Conservation (phyloP, 2,888 invertebrate species). For the Hedya salicella region DNA sequence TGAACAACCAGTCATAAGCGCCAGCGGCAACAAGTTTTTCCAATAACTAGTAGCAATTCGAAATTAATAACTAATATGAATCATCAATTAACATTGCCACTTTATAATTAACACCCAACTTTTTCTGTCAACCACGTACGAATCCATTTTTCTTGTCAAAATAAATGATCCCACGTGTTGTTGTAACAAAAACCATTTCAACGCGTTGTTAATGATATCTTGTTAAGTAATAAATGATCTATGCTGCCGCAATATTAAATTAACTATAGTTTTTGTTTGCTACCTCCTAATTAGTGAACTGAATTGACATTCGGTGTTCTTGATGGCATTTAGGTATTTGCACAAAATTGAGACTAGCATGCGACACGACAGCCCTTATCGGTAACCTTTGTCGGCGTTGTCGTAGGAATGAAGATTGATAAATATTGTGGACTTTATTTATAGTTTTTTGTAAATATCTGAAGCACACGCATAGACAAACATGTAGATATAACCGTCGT, state of each 20-base stretch:
- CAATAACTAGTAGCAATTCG: slow-evolving; percentile 17
- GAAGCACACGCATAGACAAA: too few relatives aligned
- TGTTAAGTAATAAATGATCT: slow-evolving; percentile 34
- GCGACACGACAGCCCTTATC: slow-evolving; percentile 9
- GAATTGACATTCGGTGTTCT: slow-evolving; percentile 9
- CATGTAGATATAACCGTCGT: too few relatives aligned
- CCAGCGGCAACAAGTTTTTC: neutral
- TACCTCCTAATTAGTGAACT: slow-evolving; percentile 16
- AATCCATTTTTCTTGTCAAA: slow-evolving; percentile 36
- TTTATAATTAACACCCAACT: slow-evolving; percentile 25
- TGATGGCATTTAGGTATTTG: slow-evolving; percentile 11
- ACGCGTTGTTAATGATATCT: slow-evolving; percentile 28
- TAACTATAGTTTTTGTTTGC: slow-evolving; percentile 20
- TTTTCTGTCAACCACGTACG: slow-evolving; percentile 23
- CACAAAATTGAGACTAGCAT: slow-evolving; percentile 10
- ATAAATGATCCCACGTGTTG: slow-evolving; percentile 24
- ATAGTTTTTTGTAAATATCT: too few relatives aligned
- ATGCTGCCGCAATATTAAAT: slow-evolving; percentile 15
- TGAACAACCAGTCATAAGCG: neutral
- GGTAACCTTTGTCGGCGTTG: slow-evolving; percentile 1
- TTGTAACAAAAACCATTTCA: slow-evolving; percentile 22
- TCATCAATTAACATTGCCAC: slow-evolving; percentile 19
- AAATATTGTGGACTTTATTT: neutral
- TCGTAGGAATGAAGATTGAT: neutral
- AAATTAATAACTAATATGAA: slow-evolving; percentile 32